Evolutionary conservation across 2,888 invertebrate species (phyloP).

Genomic region (Onthophagus sagittarius): DNA sequence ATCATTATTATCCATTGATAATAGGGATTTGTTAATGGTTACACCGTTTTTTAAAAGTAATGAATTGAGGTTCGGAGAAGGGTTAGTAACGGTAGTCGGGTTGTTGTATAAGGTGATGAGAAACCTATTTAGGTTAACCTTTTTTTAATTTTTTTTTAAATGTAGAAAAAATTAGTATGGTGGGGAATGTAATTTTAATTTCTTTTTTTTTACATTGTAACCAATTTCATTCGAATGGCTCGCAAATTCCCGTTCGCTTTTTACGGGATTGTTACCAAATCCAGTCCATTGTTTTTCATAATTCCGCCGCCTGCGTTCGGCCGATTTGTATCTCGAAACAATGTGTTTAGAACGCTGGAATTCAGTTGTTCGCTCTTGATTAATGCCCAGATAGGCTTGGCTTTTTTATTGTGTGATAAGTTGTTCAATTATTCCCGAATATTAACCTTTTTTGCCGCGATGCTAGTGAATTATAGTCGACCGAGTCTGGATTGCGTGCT

Average conservation of each 20-base stretch:
- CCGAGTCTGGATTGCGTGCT: background rate
- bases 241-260: background rate
- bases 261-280: background rate
- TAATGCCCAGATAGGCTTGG: constrained; percentile 2
- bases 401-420: constrained; percentile 12
- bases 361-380: constrained; percentile 1
- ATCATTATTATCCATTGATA: background rate
- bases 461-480: background rate
- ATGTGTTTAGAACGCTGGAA: background rate
- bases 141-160: no score
- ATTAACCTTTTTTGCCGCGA: background rate
- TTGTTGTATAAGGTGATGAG: background rate
- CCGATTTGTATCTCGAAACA: background rate
- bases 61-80: background rate
- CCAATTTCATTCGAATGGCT: background rate
- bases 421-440: constrained; percentile 12
- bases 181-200: background rate
- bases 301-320: background rate
- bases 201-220: background rate
- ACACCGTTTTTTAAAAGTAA: background rate
- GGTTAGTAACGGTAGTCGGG: background rate
- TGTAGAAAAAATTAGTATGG: background rate
- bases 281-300: background rate
- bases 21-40: background rate
- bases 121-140: background rate